These are phyloP conservation scores for Synergus itoensis DNA, from an alignment of 2,888 invertebrate species.

Conservation along the genomic window DNA sequence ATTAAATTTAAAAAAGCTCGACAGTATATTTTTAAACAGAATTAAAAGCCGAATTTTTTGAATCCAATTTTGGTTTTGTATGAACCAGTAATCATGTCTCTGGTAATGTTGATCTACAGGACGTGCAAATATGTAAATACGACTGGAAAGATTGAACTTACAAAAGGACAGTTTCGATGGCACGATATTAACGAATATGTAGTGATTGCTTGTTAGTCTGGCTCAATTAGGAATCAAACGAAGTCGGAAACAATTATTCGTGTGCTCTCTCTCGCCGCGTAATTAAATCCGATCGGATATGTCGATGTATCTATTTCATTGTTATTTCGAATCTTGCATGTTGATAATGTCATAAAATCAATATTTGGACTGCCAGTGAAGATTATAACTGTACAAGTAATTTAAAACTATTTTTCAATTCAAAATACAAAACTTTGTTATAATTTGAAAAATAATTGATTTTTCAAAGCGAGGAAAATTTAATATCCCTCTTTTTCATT, in stretches of 20 bases:
- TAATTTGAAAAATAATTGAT: background rate
- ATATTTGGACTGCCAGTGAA: background rate
- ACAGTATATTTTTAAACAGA: background rate
- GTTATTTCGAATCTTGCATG: background rate
- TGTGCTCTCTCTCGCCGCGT: slow-evolving; percentile 49
- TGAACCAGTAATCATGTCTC: slow-evolving; percentile 10
- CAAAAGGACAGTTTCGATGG: slow-evolving; percentile 23
- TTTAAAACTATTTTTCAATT: too few species aligned
- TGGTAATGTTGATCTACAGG: background rate
- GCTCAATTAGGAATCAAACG: slow-evolving; percentile 67
- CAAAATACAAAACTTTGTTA: background rate
- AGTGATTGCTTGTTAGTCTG: slow-evolving; percentile 49
- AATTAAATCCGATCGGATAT: slow-evolving; percentile 33
- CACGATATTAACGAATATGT: slow-evolving; percentile 11
- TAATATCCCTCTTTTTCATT: background rate
- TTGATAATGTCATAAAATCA: slow-evolving; percentile 6
- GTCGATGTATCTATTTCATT: slow-evolving; percentile 34
- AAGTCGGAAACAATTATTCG: slow-evolving; percentile 71
- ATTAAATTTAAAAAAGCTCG: background rate
- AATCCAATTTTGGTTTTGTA: background rate
- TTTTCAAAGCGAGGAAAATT: background rate
- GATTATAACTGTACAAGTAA: background rate
- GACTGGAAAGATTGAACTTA: background rate
- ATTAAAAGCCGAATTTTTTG: background rate
- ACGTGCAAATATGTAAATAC: background rate